Evolutionary conservation across 2,797 vertebrate species (phyloP), one percentile per base, ranked within the genome.

Genomic region (Carcharodon carcharias): DNA sequence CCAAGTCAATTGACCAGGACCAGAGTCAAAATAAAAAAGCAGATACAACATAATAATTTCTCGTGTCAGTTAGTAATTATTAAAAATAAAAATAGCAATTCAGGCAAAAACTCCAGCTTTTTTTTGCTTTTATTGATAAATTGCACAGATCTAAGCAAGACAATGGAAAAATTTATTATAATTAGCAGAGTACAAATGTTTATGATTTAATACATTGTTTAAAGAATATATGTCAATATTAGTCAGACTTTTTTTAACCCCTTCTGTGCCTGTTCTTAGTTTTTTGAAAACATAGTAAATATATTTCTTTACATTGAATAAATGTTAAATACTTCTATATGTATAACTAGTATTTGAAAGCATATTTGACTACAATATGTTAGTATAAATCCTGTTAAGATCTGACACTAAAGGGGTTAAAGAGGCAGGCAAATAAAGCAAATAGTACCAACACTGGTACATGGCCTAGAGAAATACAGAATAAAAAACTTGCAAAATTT

Each of bases 51-150:
- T 61, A 92, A 50, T 31, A 77, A 71, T 56, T 56, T 95, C 50
- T 77, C 45, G 9, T 95, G 67, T 54, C 50, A 71, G 73, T 71
- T 77, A 77, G 21, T 73, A 7, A 71, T 73, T 18, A 50, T 50
- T 71, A 96, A 97, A 96, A n/a, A n/a, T 95, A 0, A 96, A 61
- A 96, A 92, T 96, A 96, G 77, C 96, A 96, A 5, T 67, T 85
- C 96, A 45, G 50, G 96, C 96, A 89, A 96, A 16, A 56, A 95
- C 31, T 95, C 65, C 31, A 97, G 96, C 95, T 6, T 65, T 97
- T 97, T 96, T 97, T 96, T 97, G 97, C 97, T 98, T 99, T 99
- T 99, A 99, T 99, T 99, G 98, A 98, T 98, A 98, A 97, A 97
- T 98, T 98, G 98, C 97, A 98, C 97, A 97, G 97, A 98, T 98